Evolutionary conservation across 2,888 invertebrate genomes (phyloP).

Genomic region (Ophraella communa): DNA sequence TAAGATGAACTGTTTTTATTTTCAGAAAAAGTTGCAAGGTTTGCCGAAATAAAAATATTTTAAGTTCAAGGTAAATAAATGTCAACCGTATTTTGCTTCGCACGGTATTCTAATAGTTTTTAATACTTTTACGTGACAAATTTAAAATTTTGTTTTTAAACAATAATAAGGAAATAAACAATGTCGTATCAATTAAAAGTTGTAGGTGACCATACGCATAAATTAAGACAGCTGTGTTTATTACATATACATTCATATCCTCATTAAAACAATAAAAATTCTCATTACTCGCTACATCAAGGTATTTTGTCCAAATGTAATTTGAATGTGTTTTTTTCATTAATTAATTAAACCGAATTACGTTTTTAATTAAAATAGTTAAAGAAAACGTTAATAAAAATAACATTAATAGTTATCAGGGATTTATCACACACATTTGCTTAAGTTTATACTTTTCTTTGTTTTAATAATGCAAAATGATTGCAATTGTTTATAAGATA

Average conservation of each 20-base stretch:
- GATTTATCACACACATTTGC: too few species aligned
- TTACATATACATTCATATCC: not conserved
- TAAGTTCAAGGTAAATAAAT: not conserved
- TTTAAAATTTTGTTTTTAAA: not conserved
- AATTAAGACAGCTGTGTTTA: not conserved
- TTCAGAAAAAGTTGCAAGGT: not conserved
- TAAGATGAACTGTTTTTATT: not conserved
- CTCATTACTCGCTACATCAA: not conserved
- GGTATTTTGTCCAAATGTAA: not conserved
- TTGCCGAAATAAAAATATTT: not conserved
- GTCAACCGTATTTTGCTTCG: not conserved
- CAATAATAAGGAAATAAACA: not conserved
- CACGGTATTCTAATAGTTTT: not conserved
- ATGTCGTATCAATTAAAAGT: not conserved
- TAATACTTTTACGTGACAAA: not conserved
- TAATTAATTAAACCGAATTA: not conserved
- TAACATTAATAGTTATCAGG: too few species aligned
- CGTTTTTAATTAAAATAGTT: too few species aligned
- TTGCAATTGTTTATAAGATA: too few species aligned
- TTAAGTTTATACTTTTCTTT: too few species aligned
- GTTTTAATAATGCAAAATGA: too few species aligned
- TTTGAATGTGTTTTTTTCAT: not conserved
- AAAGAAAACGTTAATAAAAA: too few species aligned
- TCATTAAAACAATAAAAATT: not conserved
- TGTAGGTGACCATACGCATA: not conserved